Conservation (phyloP, 2,113 vertebrate genomes). For the Platanista minor region DNA sequence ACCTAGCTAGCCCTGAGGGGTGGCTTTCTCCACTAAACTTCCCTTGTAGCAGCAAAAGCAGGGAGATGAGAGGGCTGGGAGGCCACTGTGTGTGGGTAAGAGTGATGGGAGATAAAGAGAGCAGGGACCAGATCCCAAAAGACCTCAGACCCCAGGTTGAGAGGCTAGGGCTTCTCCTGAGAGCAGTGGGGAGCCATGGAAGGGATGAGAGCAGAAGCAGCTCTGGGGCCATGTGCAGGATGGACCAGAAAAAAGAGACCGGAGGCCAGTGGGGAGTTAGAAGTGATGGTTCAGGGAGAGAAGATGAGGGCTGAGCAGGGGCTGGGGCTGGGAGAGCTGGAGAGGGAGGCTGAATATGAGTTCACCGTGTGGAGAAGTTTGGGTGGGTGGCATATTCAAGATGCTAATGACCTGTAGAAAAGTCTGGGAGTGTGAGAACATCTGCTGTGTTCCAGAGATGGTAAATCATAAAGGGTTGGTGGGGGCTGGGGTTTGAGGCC, state of each 20-base stretch:
- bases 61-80: accelerated
- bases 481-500: background rate
- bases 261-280: background rate
- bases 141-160: too few species aligned
- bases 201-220: background rate
- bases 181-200: background rate
- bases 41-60: background rate
- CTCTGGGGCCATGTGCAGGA: background rate
- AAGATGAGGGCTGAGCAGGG: background rate
- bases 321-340: background rate
- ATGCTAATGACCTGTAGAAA: background rate
- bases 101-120: background rate
- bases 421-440: background rate
- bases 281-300: background rate
- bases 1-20: too few species aligned
- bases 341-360: background rate
- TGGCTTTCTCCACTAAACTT: background rate
- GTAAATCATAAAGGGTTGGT: accelerated
- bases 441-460: background rate
- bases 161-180: background rate
- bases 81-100: too few species aligned
- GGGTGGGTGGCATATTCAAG: accelerated
- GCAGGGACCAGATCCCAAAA: background rate
- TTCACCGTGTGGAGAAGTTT: accelerated
- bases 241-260: background rate